A percentile compares a stretch with the other conserved stretches of the same genome.
phyloP scores from a whole-genome alignment of 1,140 invertebrate species.

The Drosophila suzukii region DNA sequence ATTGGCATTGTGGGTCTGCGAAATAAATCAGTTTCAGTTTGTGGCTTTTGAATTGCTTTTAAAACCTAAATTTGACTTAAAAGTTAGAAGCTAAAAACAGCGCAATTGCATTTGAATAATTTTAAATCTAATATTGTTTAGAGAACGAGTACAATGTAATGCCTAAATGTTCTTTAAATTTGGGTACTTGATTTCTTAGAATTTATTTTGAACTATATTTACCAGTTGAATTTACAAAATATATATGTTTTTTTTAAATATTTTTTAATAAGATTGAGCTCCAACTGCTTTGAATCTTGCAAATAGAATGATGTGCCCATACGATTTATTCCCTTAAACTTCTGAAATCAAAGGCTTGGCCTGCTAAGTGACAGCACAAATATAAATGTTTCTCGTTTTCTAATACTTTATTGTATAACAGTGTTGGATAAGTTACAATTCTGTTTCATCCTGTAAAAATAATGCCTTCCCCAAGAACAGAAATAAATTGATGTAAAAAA shows the following conservation, averaged over 20 bases:
- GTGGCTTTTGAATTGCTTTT: background rate
- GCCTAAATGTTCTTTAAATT: too few relatives aligned
- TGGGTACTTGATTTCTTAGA: too few relatives aligned
- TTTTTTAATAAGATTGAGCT: background rate
- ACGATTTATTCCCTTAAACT: background rate
- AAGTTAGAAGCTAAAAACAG: too few relatives aligned
- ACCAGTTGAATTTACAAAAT: background rate
- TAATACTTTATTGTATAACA: background rate
- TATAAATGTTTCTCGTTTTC: background rate
- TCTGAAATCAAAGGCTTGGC: conserved; percentile 6
- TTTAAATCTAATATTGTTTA: too few relatives aligned
- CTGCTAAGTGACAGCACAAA: background rate
- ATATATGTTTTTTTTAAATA: background rate
- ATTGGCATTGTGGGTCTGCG: conserved; percentile 4
- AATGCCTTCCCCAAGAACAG: too few relatives aligned
- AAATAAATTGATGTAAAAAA: too few relatives aligned
- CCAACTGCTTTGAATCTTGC: conserved; percentile 2
- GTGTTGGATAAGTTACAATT: background rate
- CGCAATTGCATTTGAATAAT: too few relatives aligned
- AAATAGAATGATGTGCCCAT: background rate
- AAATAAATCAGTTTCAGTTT: background rate
- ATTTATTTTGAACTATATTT: too few relatives aligned
- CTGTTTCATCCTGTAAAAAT: too few relatives aligned
- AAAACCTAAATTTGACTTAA: too few relatives aligned
- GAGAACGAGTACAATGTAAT: too few relatives aligned